These are phyloP conservation scores for Chrysaora quinquecirrha DNA, from an alignment of 30 jellyfish, hydroid and myxozoan species.

Conservation along the genomic window DNA sequence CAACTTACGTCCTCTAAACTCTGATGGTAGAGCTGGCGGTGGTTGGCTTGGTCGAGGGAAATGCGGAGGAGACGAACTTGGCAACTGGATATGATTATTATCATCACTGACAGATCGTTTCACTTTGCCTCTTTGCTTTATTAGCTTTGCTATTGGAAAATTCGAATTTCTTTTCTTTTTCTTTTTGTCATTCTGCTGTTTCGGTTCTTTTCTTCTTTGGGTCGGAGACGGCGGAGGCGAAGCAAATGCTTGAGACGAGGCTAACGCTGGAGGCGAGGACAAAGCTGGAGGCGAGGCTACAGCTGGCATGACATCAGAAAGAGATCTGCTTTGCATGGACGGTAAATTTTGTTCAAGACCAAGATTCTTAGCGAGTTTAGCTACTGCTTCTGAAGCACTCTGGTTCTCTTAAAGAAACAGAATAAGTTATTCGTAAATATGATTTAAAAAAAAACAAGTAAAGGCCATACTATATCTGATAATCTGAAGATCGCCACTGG, in stretches of 20 bases:
- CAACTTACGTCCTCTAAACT: neutral
- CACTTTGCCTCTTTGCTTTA: slow-evolving; percentile 4
- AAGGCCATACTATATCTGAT: too few species aligned
- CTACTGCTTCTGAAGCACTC: neutral
- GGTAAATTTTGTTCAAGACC: neutral
- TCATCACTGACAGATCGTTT: slow-evolving; percentile 27
- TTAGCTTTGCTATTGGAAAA: slow-evolving; percentile 32
- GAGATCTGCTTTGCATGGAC: neutral
- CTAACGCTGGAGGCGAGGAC: neutral
- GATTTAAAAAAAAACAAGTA: too few species aligned
- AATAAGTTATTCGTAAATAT: too few species aligned
- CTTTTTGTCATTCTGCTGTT: slow-evolving; percentile 14
- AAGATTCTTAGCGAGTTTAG: neutral
- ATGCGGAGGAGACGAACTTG: neutral
- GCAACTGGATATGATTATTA: neutral
- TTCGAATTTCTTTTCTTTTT: slow-evolving; percentile 18
- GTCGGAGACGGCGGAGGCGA: slow-evolving; percentile 24
- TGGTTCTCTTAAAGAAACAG: neutral
- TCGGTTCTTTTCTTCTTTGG: neutral
- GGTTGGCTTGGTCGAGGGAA: neutral
- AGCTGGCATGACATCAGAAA: neutral
- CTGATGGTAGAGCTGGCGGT: neutral
- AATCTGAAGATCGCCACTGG: too few species aligned
- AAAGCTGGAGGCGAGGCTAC: neutral
- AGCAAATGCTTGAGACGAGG: neutral